Conservation (phyloP, 2,888 invertebrate genomes). For the Argyresthia albistria region DNA sequence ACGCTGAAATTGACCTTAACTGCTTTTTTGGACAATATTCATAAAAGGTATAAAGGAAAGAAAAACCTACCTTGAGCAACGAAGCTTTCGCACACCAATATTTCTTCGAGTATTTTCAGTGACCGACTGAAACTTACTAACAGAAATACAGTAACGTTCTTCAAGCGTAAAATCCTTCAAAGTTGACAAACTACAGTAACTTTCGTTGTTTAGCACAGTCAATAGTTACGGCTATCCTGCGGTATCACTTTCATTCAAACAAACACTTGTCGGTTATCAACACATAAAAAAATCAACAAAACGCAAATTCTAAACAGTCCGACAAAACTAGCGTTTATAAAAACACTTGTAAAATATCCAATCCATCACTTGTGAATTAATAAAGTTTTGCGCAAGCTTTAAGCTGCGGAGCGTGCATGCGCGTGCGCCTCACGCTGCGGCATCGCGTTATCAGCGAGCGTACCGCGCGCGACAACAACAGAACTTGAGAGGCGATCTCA, state of each 20-base stretch:
- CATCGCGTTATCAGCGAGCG: conserved; percentile 70
- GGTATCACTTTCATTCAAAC: conserved; percentile 43
- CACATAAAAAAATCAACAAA: conserved; percentile 19
- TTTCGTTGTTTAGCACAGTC: too few species aligned
- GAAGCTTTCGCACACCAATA: conserved; percentile 15
- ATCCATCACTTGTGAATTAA: conserved; percentile 41
- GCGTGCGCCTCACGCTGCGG: conserved; percentile 62
- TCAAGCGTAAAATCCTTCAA: not conserved
- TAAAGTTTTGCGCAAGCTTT: conserved; percentile 46
- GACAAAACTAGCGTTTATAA: conserved; percentile 28
- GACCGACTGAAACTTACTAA: not conserved
- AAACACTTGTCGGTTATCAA: conserved; percentile 13
- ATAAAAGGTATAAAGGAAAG: not conserved
- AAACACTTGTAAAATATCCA: conserved; percentile 36
- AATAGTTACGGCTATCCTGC: conserved; percentile 8
- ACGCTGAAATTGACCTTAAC: too few species aligned
- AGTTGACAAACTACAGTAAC: not conserved
- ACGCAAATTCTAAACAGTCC: conserved; percentile 15
- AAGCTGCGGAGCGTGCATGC: conserved; percentile 48
- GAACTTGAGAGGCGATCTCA: conserved; percentile 69
- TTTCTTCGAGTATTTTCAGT: conserved; percentile 7
- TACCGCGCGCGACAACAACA: conserved; percentile 69
- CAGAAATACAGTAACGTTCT: not conserved
- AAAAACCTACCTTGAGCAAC: conserved; percentile 27
- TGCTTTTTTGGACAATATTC: too few species aligned